Base-by-base conservation (phyloP, 2,113 vertebrate species). In the Tamias sibiricus region DNA sequence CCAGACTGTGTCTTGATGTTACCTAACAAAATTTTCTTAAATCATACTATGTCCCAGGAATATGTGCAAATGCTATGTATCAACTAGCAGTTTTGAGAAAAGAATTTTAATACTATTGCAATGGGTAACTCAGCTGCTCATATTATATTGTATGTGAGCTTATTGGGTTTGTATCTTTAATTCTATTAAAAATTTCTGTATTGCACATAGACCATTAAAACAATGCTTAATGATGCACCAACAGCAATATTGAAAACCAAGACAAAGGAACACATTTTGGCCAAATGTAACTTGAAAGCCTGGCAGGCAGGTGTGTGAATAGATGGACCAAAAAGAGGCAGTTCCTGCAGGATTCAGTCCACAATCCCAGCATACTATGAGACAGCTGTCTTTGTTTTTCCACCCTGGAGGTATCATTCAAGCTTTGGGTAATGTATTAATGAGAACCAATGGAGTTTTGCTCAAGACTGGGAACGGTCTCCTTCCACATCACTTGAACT, bases 101-200 rank as follows among this genome's bases (percentile, higher is more conserved):
- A 66, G 37, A 66, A 62, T n/a, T 64, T 84, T 68, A 54, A 52
- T 32, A 40, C 12, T 20, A 47, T 12, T 47, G 20, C 4, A 26
- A 37, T 35, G 57, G 40, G 54, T 77, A 62, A 62, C 35, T 79
- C 8, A 74, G 1, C 81, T 74, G 66, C 54, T 71, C 28, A n/a
- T n/a, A n/a, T n/a, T n/a, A 84, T 59, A 32, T 62, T 92, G 85
- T 80, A 42, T 91, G 35, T 75, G 47, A 49, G 0, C 44, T 84
- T 80, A 54, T 4, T 84, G 1, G 47, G 35, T 62, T 79, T 90
- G 26, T 54, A 37, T 81, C 37, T 93, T 44, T 75, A 84, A 88
- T 91, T 95, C n/a, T 80, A 17, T 52, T 86, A 57, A 76, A 95
- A 14, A 62, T 54, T 28, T 81, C 66, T 91, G 87, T 83, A 87